These are phyloP conservation scores for Callithrix jacchus DNA, from an alignment of 2,113 vertebrate genomes.

Conservation along the genomic window DNA sequence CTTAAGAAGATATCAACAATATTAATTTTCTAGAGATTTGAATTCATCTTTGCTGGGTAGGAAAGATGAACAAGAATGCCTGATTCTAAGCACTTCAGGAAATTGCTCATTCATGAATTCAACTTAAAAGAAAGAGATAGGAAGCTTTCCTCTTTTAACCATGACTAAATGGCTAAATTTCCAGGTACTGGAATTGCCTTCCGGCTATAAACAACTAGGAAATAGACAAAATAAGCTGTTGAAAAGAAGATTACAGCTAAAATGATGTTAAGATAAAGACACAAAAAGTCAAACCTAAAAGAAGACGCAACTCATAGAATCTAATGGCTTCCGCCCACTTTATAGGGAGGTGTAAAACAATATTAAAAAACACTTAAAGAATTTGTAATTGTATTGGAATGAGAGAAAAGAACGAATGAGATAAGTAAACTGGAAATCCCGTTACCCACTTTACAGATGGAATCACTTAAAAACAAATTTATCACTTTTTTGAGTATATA, in stretches of 20 bases:
- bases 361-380: neutral
- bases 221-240: neutral
- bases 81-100: neutral
- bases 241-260: conserved; percentile 6
- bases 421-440: neutral
- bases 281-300: neutral
- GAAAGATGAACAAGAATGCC: neutral
- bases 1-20: neutral
- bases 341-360: neutral
- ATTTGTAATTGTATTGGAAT: neutral
- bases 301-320: neutral
- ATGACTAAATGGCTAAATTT: neutral
- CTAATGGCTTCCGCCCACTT: neutral
- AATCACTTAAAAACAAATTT: neutral
- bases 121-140: neutral
- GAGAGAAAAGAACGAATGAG: neutral
- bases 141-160: neutral
- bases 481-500: neutral
- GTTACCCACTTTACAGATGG: neutral
- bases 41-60: neutral
- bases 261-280: neutral
- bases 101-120: neutral
- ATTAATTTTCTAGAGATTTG: neutral
- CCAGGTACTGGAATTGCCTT: neutral
- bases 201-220: neutral